Conservation (phyloP, 1,140 invertebrate species). For the Antheraea mylitta region DNA sequence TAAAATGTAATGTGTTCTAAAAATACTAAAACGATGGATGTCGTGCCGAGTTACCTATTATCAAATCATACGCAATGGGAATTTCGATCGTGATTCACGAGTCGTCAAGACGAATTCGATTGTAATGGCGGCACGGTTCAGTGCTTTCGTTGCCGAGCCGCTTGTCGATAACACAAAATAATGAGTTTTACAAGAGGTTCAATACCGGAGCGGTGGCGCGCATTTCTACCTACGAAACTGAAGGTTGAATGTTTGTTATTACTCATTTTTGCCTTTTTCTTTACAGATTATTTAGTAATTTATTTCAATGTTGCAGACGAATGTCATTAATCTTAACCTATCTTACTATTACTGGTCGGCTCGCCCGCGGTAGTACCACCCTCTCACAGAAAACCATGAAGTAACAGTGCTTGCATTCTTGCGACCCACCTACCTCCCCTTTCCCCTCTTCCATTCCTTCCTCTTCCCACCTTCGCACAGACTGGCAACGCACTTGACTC, state of each 20-base stretch:
- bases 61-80: constrained; percentile 35
- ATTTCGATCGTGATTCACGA: constrained; percentile 62
- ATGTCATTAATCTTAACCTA: too few species aligned
- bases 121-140: constrained; percentile 51
- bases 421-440: too few species aligned
- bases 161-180: constrained; percentile 3
- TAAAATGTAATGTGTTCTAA: not conserved
- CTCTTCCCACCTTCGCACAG: too few species aligned
- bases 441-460: too few species aligned
- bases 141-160: constrained; percentile 30
- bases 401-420: too few species aligned
- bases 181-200: constrained; percentile 1
- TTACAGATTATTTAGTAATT: too few species aligned
- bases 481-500: too few species aligned
- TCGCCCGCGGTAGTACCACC: too few species aligned
- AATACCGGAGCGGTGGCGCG: not conserved
- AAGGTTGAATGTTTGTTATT: not conserved
- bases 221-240: not conserved
- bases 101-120: constrained; percentile 53
- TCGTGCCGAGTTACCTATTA: constrained; percentile 13
- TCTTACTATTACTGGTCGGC: too few species aligned
- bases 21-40: not conserved
- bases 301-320: too few species aligned
- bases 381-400: too few species aligned
- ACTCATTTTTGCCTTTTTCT: not conserved